phyloP scores from a whole-genome alignment of 2,888 invertebrate genomes.

The Rhaphigaster nebulosa region DNA sequence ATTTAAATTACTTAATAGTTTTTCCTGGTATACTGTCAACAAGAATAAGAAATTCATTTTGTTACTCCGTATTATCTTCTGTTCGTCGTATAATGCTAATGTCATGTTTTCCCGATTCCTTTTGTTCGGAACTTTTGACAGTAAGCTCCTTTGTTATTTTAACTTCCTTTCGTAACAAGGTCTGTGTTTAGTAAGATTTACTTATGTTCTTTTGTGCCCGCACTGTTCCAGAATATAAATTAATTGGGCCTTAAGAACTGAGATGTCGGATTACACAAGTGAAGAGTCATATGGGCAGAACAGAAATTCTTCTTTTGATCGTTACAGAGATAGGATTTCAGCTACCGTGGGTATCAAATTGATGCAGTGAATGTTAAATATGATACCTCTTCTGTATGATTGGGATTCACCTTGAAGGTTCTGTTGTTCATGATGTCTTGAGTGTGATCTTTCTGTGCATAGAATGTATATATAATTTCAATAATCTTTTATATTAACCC shows the following conservation, averaged over 20 bases:
- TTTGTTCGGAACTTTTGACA: not conserved
- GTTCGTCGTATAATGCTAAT: too few relatives aligned
- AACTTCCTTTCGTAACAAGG: not conserved
- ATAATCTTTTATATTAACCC: too few relatives aligned
- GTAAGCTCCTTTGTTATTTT: not conserved
- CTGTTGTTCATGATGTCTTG: too few relatives aligned
- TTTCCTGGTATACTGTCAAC: too few relatives aligned
- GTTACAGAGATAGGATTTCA: not conserved
- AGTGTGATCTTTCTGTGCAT: too few relatives aligned
- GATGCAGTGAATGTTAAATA: not conserved
- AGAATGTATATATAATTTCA: too few relatives aligned
- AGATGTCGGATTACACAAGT: not conserved
- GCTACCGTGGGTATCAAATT: not conserved
- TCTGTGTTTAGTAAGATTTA: not conserved
- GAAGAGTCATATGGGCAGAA: not conserved
- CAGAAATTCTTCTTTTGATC: not conserved
- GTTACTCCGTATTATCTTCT: too few relatives aligned
- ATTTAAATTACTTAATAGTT: too few relatives aligned
- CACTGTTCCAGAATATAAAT: not conserved
- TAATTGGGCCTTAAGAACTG: not conserved
- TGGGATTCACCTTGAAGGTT: too few relatives aligned
- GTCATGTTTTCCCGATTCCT: not conserved
- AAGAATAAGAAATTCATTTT: too few relatives aligned
- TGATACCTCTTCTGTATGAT: not conserved
- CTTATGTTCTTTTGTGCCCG: not conserved